Evolutionary conservation across 2,113 vertebrate genomes (phyloP), one percentile per base, ranked within the genome.

Genomic region (Xerus inauris): DNA sequence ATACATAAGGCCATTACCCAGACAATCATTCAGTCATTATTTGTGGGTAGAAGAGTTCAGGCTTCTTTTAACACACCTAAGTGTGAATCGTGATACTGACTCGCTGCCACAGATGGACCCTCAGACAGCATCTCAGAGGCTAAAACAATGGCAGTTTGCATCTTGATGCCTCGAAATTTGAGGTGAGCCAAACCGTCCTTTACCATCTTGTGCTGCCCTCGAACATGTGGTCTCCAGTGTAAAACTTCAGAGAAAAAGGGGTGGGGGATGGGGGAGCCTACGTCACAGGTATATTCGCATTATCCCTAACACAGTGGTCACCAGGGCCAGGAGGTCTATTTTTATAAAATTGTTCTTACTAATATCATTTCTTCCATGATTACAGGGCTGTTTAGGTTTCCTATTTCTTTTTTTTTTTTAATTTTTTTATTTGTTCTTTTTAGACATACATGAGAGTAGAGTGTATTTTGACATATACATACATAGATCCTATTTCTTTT

Each of bases 141-240:
- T 45, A 19, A 54, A 62, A 72, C 8, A 42, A 10, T 76, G 54
- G 59, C 28, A 47, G 26, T 22, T 92, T 2, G 2, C 65, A 10
- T 59, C 69, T 81, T 65, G 30, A 57, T 38, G 10, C 22, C 12
- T 42, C 71, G 65, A 69, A 40, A 76, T 49, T 17, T 11, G 42
- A 4, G 47, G 35, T 35, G 59, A 5, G 20, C 30, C 35, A 69
- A 47, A 26, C 11, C 24, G 5, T 14, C 40, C 10, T 95, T 35
- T 32, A 28, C 14, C 42, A 62, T 62, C 40, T 62, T 62, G 47
- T n/a, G 11, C 28, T 20, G 14, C 35, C 35, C 47, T 88, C 77
- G 47, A 82, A 40, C 12, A 30, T 0, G 0, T 49, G 30, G 20
- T 3, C 59, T 59, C 26, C 32, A 14, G 6, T 14, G n/a, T 47